Evolutionary conservation across 1,140 invertebrate species (phyloP).

Genomic region (Panagrolaimus sp.): DNA sequence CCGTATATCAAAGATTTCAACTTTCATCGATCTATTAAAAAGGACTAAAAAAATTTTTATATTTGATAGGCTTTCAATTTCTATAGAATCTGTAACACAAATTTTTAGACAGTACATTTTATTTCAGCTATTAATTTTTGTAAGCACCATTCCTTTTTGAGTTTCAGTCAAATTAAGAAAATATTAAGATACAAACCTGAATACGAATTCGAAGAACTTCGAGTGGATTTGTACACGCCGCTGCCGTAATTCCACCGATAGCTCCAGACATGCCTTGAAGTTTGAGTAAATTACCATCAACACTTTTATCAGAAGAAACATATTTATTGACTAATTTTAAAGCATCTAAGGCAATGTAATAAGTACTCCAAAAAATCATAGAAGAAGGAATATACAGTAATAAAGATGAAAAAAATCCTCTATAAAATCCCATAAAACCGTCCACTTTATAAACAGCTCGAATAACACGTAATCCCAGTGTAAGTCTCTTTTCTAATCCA

Average conservation of each 20-base stretch:
- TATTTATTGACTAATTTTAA: conserved; percentile 32
- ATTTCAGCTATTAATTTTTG: no score
- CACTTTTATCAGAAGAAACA: conserved; percentile 15
- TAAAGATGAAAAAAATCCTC: conserved; percentile 53
- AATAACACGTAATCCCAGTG: conserved; percentile 38
- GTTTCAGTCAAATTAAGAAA: no score
- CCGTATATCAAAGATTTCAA: no score
- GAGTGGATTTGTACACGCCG: conserved; percentile 52
- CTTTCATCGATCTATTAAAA: no score
- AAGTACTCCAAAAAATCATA: conserved; percentile 56
- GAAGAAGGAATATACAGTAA: conserved; percentile 55
- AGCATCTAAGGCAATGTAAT: conserved; percentile 39
- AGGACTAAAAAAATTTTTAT: no score
- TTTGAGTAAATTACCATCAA: conserved; percentile 44
- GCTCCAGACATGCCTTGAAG: conserved; percentile 51
- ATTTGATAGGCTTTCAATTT: no score
- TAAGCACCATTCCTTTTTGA: no score
- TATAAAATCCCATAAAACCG: conserved; percentile 40
- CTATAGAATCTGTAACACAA: no score
- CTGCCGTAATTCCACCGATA: conserved; percentile 47
- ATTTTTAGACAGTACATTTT: no score
- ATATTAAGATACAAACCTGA: conserved; percentile 25
- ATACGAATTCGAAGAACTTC: conserved; percentile 53
- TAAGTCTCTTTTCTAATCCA: conserved; percentile 14
- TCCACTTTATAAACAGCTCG: conserved; percentile 46